These are phyloP conservation scores for Tineola bisselliella DNA, from an alignment of 2,888 invertebrate species.

Conservation along the genomic window DNA sequence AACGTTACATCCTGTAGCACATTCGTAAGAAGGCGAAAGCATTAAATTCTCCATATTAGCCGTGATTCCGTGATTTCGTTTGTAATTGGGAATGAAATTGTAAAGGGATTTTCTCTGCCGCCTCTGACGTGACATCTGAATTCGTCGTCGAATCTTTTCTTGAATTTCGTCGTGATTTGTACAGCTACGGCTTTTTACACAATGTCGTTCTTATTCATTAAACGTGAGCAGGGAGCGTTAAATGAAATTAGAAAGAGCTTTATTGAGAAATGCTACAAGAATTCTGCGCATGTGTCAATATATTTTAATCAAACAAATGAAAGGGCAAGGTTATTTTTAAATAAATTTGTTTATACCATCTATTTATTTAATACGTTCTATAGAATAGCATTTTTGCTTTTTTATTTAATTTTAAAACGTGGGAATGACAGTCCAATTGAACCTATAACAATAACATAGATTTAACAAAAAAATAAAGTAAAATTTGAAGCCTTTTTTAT, in stretches of 20 bases:
- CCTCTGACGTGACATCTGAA: slow-evolving; percentile 5
- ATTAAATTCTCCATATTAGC: slow-evolving; percentile 11
- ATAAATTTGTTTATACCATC: not conserved
- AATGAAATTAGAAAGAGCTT: slow-evolving; percentile 1
- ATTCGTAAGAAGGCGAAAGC: slow-evolving; percentile 9
- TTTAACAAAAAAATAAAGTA: too few species aligned
- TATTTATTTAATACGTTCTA: too few species aligned
- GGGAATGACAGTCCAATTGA: too few species aligned
- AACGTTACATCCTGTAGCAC: slow-evolving; percentile 19
- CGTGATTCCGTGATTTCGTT: not conserved
- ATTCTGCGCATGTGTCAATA: not conserved
- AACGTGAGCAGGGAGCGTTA: not conserved
- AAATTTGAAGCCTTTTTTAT: too few species aligned
- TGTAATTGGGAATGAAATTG: slow-evolving; percentile 13
- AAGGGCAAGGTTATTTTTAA: not conserved
- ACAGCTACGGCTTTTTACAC: slow-evolving; percentile 5
- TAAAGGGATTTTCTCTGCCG: slow-evolving; percentile 10
- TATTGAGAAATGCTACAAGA: not conserved
- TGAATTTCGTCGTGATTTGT: slow-evolving; percentile 8
- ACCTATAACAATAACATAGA: too few species aligned
- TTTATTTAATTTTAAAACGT: too few species aligned
- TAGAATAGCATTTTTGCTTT: too few species aligned
- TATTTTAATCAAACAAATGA: not conserved
- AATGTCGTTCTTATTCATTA: slow-evolving; percentile 5
- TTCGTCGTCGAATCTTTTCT: not conserved